Conservation (phyloP, 2,113 vertebrate species). For the Dipodomys ordii region DNA sequence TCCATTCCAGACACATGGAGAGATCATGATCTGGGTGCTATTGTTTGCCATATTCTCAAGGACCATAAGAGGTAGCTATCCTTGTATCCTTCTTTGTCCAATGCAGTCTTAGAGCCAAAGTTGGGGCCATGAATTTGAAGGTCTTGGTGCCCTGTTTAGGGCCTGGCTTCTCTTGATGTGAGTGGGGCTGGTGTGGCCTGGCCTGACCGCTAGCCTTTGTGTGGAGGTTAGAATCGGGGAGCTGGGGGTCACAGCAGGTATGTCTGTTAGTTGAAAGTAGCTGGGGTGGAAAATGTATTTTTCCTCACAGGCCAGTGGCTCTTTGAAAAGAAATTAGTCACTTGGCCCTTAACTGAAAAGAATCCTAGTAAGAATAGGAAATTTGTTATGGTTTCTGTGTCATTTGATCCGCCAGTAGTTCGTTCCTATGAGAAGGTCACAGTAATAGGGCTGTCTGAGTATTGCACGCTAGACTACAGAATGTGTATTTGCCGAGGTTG, state of each 20-base stretch:
- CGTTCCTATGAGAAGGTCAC: not conserved
- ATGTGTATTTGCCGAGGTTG: not conserved
- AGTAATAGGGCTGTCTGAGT: not conserved
- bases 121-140: fast-evolving
- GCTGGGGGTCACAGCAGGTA: not conserved
- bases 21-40: not conserved
- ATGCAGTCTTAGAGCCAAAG: not conserved
- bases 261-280: not conserved
- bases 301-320: not conserved
- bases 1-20: not conserved
- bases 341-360: slow-evolving; percentile 1
- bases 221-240: not conserved
- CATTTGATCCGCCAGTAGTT: not conserved
- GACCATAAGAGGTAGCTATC: not conserved
- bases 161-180: not conserved
- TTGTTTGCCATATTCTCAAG: not conserved
- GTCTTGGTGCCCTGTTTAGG: not conserved
- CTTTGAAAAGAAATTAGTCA: slow-evolving; percentile 50
- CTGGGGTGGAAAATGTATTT: not conserved
- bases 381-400: slow-evolving; percentile 14
- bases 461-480: too few species aligned
- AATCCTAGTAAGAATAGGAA: slow-evolving; percentile 1
- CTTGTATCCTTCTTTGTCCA: not conserved
- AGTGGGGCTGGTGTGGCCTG: not conserved
- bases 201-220: fast-evolving